A percentile compares a stretch with the other conserved stretches of the same genome.
Conservation (phyloP, 1,140 invertebrate species). For the Brevipalpus yothersi region DNA sequence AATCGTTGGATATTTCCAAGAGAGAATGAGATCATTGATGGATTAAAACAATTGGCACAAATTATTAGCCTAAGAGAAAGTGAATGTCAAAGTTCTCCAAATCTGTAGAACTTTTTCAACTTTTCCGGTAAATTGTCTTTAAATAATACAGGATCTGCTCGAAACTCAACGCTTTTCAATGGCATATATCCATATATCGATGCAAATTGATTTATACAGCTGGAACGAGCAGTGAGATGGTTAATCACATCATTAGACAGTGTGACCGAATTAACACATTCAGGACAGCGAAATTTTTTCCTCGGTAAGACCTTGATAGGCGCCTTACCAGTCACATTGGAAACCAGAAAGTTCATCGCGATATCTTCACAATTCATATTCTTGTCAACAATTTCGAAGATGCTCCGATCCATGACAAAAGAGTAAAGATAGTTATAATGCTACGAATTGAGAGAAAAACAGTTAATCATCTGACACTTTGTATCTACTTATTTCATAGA, state of each 20-base stretch:
- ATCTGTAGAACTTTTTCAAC: slow-evolving; percentile 64
- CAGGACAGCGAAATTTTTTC: slow-evolving; percentile 94
- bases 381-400: slow-evolving; percentile 59
- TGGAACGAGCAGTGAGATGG: slow-evolving; percentile 76
- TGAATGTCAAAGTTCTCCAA: slow-evolving; percentile 49
- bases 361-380: slow-evolving; percentile 89
- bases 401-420: slow-evolving; percentile 45
- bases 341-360: slow-evolving; percentile 77
- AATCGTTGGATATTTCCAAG: too few species aligned
- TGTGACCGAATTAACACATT: slow-evolving; percentile 81
- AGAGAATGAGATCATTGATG: too few species aligned
- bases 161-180: slow-evolving; percentile 60
- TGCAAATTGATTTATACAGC: slow-evolving; percentile 69
- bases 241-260: slow-evolving; percentile 56
- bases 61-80: too few species aligned
- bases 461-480: neutral
- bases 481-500: neutral
- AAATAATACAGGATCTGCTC: slow-evolving; percentile 80
- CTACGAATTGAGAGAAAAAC: slow-evolving; percentile 19
- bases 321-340: slow-evolving; percentile 68
- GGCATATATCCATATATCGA: slow-evolving; percentile 65
- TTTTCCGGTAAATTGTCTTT: slow-evolving; percentile 64
- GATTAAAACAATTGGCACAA: too few species aligned
- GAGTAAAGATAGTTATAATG: slow-evolving; percentile 76
- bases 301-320: slow-evolving; percentile 86